These are phyloP conservation scores for Protomyctophum bolini DNA, from an alignment of 2,113 vertebrate species.

Conservation along the genomic window DNA sequence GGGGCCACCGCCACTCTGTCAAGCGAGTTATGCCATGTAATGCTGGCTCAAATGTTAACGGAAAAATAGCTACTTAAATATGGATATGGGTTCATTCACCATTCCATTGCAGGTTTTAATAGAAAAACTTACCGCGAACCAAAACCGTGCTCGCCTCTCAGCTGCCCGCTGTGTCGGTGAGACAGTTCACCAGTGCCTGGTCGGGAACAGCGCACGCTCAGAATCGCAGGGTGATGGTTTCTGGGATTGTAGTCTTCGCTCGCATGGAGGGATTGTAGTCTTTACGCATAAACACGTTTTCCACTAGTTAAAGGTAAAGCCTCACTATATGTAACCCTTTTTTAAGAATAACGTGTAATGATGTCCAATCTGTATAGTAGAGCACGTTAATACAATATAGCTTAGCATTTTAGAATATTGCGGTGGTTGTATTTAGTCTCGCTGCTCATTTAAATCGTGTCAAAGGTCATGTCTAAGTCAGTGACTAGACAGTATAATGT, in stretches of 20 bases:
- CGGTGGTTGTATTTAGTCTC: too few species aligned
- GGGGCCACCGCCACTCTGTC: slow-evolving; percentile 22
- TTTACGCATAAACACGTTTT: too few species aligned
- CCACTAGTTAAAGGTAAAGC: too few species aligned
- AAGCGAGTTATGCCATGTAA: not conserved
- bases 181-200: slow-evolving; percentile 65
- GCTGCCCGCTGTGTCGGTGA: slow-evolving; percentile 71
- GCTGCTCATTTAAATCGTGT: too few species aligned
- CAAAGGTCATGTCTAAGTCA: too few species aligned
- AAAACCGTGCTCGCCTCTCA: slow-evolving; percentile 62
- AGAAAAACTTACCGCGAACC: slow-evolving; percentile 73
- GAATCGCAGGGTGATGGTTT: slow-evolving; percentile 18
- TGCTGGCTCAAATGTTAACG: not conserved
- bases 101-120: not conserved
- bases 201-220: slow-evolving; percentile 58
- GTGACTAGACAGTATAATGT: too few species aligned
- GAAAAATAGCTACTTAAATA: slow-evolving; percentile 4
- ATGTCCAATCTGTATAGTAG: too few species aligned
- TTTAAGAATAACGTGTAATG: too few species aligned
- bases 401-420: too few species aligned
- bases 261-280: too few species aligned
- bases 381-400: too few species aligned
- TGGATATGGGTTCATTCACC: slow-evolving; percentile 48
- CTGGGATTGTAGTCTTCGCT: slow-evolving; percentile 57
- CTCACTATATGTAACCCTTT: too few species aligned